phyloP scores from a whole-genome alignment of 2,113 vertebrate genomes.

The Epinephelus lanceolatus region DNA sequence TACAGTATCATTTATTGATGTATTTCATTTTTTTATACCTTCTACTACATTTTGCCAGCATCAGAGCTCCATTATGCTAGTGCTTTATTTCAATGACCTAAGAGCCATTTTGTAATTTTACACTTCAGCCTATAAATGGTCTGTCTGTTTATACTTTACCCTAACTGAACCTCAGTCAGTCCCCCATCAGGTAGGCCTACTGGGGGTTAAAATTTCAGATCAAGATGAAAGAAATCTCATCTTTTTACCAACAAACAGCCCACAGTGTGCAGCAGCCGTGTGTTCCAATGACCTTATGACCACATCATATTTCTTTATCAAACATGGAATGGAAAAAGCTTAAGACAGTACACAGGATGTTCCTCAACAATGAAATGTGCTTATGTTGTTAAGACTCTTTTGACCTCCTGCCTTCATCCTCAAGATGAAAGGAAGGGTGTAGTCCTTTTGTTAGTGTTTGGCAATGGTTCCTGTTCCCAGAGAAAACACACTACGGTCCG shows the following conservation, averaged over 20 bases:
- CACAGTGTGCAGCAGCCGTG: background rate
- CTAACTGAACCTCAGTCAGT: background rate
- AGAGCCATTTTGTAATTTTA: background rate
- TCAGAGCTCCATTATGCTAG: background rate
- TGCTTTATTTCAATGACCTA: background rate
- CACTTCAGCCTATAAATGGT: too few relatives aligned
- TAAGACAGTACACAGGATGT: constrained; percentile 60
- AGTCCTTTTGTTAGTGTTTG: constrained; percentile 51
- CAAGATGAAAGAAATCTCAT: constrained; percentile 27
- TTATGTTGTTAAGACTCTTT: constrained; percentile 44
- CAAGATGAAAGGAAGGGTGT: constrained; percentile 68
- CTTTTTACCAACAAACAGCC: constrained; percentile 6
- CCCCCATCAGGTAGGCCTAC: background rate
- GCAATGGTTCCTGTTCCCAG: constrained; percentile 50
- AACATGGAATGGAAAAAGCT: constrained; percentile 22
- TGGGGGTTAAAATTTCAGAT: background rate
- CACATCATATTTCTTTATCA: constrained; percentile 36
- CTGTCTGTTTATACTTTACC: background rate
- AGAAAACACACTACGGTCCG: constrained; percentile 39
- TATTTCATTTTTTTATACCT: background rate
- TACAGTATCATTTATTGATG: too few relatives aligned
- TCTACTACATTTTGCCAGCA: background rate
- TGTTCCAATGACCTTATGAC: constrained; percentile 8
- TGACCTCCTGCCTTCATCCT: constrained; percentile 58
- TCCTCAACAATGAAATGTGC: constrained; percentile 27